Evolutionary conservation across 2,797 vertebrate species (phyloP).

Genomic region (Platalea minor): DNA sequence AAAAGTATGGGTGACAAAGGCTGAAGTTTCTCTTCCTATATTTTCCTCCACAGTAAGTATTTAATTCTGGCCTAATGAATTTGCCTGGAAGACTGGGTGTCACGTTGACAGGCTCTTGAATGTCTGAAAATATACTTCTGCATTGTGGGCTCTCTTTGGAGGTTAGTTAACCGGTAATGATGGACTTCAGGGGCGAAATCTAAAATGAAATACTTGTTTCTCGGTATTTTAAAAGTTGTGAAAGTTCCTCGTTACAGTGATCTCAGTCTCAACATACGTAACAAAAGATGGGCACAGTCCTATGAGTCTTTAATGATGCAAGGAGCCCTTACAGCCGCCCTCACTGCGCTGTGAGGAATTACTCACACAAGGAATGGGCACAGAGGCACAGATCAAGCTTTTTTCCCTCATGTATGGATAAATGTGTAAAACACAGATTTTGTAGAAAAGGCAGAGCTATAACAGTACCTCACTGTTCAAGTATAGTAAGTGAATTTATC

Average conservation of each 20-base stretch:
- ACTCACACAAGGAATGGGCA: background rate
- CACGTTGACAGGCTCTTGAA: constrained; percentile 73
- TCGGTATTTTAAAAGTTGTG: constrained; percentile 20
- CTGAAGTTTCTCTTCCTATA: constrained; percentile 76
- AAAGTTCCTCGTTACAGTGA: constrained; percentile 5
- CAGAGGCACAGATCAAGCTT: background rate
- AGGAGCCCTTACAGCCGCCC: background rate
- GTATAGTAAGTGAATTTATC: background rate
- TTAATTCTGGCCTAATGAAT: constrained; percentile 77
- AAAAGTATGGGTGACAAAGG: constrained; percentile 81
- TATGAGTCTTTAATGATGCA: background rate
- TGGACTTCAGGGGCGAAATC: constrained; percentile 30
- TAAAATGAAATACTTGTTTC: constrained; percentile 28
- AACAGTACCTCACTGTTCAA: background rate
- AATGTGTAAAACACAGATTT: background rate
- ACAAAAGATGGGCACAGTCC: background rate
- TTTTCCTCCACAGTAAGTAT: constrained; percentile 68
- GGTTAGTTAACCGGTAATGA: constrained; percentile 67
- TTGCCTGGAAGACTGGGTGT: constrained; percentile 70
- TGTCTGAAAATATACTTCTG: constrained; percentile 68
- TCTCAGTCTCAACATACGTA: background rate
- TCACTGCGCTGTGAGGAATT: background rate
- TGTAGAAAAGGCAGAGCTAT: background rate
- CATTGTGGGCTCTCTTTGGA: constrained; percentile 61
- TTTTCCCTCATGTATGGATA: background rate